These are phyloP conservation scores for Lagopus muta DNA, from an alignment of 2,113 vertebrate species.

Conservation along the genomic window DNA sequence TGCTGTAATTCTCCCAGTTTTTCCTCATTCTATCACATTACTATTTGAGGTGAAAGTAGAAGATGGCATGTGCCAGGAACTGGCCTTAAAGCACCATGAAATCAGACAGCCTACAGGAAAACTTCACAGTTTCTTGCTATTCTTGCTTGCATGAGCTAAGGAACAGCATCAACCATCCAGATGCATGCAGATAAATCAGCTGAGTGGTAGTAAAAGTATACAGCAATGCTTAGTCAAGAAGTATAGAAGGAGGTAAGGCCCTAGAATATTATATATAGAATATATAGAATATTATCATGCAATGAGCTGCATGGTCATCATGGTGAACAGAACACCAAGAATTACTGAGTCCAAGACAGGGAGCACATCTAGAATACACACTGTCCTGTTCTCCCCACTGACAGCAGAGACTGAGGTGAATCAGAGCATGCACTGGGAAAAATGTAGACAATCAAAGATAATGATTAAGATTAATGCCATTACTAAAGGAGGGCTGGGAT, in stretches of 20 bases:
- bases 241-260: neutral
- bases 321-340: neutral
- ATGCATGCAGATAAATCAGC: neutral
- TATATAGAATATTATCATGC: neutral
- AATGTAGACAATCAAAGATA: neutral
- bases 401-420: neutral
- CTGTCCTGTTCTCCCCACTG: neutral
- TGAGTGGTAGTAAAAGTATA: neutral
- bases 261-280: neutral
- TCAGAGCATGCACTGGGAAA: neutral
- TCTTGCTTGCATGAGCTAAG: neutral
- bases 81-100: neutral
- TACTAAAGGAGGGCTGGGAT: neutral
- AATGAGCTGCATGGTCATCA: neutral
- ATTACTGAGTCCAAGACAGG: neutral
- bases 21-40: neutral
- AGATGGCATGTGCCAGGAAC: neutral
- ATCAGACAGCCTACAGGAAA: neutral
- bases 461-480: neutral
- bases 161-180: neutral
- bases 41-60: neutral
- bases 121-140: neutral
- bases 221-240: neutral
- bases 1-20: neutral
- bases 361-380: accelerated